Evolutionary conservation across 1,140 invertebrate species (phyloP).

Genomic region (Drosophila bipectinata): DNA sequence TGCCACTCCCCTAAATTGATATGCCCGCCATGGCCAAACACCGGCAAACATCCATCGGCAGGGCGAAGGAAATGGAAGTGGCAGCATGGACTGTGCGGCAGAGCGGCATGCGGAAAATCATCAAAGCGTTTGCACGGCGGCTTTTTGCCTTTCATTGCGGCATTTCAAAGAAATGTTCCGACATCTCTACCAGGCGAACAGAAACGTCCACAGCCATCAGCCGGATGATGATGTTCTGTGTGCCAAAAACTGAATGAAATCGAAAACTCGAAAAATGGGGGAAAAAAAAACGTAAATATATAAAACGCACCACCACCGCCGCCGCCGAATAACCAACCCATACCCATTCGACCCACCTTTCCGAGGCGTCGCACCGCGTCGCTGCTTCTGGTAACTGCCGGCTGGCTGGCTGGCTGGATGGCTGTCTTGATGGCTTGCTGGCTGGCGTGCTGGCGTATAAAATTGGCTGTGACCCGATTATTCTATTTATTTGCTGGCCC

Average conservation of each 20-base stretch:
- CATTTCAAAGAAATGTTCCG: constrained; percentile 82
- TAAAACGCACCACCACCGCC: constrained; percentile 19
- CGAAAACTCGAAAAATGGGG: constrained; percentile 55
- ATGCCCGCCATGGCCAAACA: constrained; percentile 72
- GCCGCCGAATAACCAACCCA: constrained; percentile 21
- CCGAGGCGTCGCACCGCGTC: constrained; percentile 35
- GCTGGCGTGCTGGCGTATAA: constrained; percentile 51
- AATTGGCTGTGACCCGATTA: constrained; percentile 79
- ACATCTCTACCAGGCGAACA: constrained; percentile 76
- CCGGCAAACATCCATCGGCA: constrained; percentile 72
- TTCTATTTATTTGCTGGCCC: constrained; percentile 48
- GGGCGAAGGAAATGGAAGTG: constrained; percentile 47
- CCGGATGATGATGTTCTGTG: constrained; percentile 63
- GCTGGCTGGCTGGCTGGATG: neutral
- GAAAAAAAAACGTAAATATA: neutral
- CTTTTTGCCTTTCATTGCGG: constrained; percentile 73
- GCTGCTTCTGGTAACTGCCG: constrained; percentile 6
- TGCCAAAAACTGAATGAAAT: constrained; percentile 74
- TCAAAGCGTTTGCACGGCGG: constrained; percentile 76
- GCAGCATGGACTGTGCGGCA: constrained; percentile 12
- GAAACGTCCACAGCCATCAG: constrained; percentile 35
- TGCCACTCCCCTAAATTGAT: constrained; percentile 81
- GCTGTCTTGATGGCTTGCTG: constrained; percentile 5
- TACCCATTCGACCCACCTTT: constrained; percentile 41
- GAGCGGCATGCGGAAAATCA: constrained; percentile 74